Evolutionary conservation across 1,140 invertebrate genomes (phyloP).

Genomic region (Plutomurus gul): DNA sequence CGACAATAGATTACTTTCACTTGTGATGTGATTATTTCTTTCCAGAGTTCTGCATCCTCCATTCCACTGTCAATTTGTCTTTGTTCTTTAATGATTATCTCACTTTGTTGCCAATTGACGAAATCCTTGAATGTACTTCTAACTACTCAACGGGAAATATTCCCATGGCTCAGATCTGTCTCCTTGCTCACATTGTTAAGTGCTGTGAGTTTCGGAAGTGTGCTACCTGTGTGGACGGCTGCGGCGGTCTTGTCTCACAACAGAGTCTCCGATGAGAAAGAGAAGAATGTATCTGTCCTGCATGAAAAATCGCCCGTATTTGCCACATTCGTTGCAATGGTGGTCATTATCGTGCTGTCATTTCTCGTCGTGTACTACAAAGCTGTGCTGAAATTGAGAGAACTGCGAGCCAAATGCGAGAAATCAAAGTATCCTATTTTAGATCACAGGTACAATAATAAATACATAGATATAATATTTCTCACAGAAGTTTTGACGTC

Average conservation of each 20-base stretch:
- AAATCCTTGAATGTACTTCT: slow-evolving; percentile 42
- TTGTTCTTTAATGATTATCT: slow-evolving; percentile 40
- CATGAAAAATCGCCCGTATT: slow-evolving; percentile 40
- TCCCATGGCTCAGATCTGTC: slow-evolving; percentile 48
- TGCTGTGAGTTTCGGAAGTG: slow-evolving; percentile 38
- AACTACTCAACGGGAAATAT: slow-evolving; percentile 35
- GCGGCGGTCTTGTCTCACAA: slow-evolving; percentile 34
- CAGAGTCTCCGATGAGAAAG: background rate
- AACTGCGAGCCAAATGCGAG: background rate
- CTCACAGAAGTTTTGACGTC: too few relatives aligned
- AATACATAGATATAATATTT: background rate
- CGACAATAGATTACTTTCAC: too few relatives aligned
- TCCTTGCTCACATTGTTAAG: slow-evolving; percentile 37
- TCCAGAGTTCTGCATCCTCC: slow-evolving; percentile 36
- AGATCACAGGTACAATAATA: slow-evolving; percentile 42
- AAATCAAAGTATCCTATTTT: slow-evolving; percentile 13
- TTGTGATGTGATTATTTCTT: background rate
- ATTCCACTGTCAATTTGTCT: slow-evolving; percentile 36
- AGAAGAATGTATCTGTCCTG: background rate
- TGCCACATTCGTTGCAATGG: slow-evolving; percentile 31
- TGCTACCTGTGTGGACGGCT: slow-evolving; percentile 46
- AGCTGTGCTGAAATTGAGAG: slow-evolving; percentile 28
- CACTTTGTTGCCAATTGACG: slow-evolving; percentile 45
- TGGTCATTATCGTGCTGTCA: slow-evolving; percentile 11
- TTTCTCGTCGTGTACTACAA: slow-evolving; percentile 44